These are phyloP conservation scores for Sarcophaga rosellei DNA, from an alignment of 2,888 invertebrate genomes.

Conservation along the genomic window DNA sequence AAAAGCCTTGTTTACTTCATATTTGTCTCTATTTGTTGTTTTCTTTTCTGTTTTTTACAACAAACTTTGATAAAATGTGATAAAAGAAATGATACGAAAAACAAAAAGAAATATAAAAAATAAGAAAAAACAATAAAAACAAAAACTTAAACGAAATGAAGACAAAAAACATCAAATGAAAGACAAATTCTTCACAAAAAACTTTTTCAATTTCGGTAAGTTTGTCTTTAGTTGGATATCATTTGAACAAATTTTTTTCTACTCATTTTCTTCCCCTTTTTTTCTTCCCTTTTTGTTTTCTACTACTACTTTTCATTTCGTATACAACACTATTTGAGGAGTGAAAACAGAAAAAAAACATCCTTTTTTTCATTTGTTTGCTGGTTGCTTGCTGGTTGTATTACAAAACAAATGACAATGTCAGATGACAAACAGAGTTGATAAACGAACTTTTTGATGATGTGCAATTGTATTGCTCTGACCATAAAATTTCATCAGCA, in stretches of 20 bases:
- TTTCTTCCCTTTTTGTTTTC: not conserved
- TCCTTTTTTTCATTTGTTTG: not conserved
- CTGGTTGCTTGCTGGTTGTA: constrained; percentile 49
- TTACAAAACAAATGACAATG: constrained; percentile 67
- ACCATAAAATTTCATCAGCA: constrained; percentile 68
- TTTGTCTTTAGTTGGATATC: constrained; percentile 54
- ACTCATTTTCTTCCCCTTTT: not conserved
- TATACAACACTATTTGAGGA: constrained; percentile 1
- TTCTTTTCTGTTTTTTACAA: not conserved
- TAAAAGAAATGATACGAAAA: constrained; percentile 11
- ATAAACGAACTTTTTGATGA: constrained; percentile 68
- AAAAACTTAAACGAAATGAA: constrained; percentile 17
- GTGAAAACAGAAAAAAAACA: not conserved
- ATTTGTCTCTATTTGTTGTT: constrained; percentile 22
- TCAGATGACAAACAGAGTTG: constrained; percentile 64
- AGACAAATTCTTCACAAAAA: constrained; percentile 61
- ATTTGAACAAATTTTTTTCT: constrained; percentile 43
- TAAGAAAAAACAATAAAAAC: constrained; percentile 29
- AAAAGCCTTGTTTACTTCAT: constrained; percentile 20
- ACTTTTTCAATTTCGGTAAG: constrained; percentile 66
- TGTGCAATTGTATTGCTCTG: constrained; percentile 65
- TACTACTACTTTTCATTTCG: not conserved
- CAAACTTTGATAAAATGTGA: constrained; percentile 35
- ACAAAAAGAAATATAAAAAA: not conserved
- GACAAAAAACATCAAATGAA: constrained; percentile 47